phyloP scores from a whole-genome alignment of 2,888 invertebrate species.

The Parnassius mnemosyne region DNA sequence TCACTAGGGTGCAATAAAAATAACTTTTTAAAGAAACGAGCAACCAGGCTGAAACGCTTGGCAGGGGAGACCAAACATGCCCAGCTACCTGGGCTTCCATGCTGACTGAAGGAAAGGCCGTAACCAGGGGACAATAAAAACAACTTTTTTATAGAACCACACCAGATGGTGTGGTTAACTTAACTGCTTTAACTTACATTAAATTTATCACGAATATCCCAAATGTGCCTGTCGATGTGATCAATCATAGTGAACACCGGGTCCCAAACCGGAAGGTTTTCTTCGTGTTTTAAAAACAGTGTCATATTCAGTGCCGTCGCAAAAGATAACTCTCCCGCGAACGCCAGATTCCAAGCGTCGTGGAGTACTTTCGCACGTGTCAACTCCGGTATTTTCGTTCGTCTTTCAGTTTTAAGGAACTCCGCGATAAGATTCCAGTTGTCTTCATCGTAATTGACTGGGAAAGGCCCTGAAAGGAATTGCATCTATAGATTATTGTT shows the following conservation, averaged over 20 bases:
- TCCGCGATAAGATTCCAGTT: conserved; percentile 88
- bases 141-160: no score
- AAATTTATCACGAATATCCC: conserved; percentile 85
- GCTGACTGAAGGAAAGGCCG: no score
- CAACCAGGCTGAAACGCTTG: no score
- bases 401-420: conserved; percentile 79
- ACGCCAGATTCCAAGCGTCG: conserved; percentile 89
- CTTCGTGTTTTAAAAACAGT: conserved; percentile 85
- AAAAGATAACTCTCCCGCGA: conserved; percentile 88
- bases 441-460: conserved; percentile 88
- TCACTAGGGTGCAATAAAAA: no score
- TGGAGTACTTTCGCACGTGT: conserved; percentile 88
- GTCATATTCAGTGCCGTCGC: conserved; percentile 90
- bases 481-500: no score
- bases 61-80: no score
- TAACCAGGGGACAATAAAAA: no score
- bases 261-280: conserved; percentile 89
- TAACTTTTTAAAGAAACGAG: no score
- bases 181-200: conserved; percentile 73
- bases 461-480: conserved; percentile 84
- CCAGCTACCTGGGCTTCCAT: no score
- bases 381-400: conserved; percentile 83
- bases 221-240: conserved; percentile 87
- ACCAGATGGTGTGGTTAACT: no score
- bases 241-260: conserved; percentile 91